These are phyloP conservation scores for Paramormyrops hopkinsi DNA, from an alignment of 2,797 vertebrate species.

Conservation along the genomic window DNA sequence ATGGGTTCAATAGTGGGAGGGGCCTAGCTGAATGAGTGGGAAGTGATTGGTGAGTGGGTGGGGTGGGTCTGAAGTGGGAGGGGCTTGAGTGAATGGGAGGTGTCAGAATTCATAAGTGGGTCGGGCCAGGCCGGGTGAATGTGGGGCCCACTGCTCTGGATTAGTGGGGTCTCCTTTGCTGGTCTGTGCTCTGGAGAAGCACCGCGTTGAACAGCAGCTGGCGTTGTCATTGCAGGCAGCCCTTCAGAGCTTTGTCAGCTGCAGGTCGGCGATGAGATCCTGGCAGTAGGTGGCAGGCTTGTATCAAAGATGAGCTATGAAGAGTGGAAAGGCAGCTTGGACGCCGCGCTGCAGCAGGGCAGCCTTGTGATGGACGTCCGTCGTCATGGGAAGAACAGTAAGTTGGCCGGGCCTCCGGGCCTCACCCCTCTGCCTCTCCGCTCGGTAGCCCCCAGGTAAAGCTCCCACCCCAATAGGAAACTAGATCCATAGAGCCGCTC, in stretches of 20 bases:
- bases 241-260: constrained; percentile 82
- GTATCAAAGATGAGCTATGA: constrained; percentile 71
- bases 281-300: constrained; percentile 69
- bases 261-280: constrained; percentile 79
- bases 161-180: background rate
- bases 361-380: constrained; percentile 81
- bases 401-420: constrained; percentile 24
- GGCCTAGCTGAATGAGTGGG: background rate
- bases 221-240: constrained; percentile 61
- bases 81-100: background rate
- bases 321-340: constrained; percentile 80
- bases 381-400: constrained; percentile 82
- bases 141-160: background rate
- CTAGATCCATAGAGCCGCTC: background rate
- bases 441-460: background rate
- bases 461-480: background rate
- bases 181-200: background rate
- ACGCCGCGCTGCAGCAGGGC: constrained; percentile 72
- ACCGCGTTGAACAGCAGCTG: background rate
- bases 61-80: background rate
- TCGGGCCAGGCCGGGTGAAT: background rate
- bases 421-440: background rate
- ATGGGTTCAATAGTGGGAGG: background rate
- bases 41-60: background rate
- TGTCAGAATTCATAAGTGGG: background rate